Evolutionary conservation across 2,113 vertebrate species (phyloP).

Genomic region (Bettongia penicillata): DNA sequence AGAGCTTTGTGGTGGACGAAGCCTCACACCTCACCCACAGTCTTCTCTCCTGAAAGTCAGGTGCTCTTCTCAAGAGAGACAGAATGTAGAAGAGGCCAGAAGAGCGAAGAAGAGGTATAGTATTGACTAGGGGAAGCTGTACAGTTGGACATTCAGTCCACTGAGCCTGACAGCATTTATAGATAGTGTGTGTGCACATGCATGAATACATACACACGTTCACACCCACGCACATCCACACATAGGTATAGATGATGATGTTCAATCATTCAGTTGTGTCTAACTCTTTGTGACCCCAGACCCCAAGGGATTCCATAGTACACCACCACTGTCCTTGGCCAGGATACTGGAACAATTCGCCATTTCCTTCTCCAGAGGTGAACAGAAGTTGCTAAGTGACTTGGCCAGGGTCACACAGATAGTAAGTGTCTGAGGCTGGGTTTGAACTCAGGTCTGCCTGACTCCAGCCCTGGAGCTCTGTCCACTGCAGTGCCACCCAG

Average conservation of each 20-base stretch:
- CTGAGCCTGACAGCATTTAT: not conserved
- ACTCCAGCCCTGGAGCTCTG: too few species aligned
- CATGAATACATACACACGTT: too few species aligned
- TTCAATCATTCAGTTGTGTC: not conserved
- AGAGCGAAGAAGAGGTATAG: not conserved
- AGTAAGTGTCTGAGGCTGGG: too few species aligned
- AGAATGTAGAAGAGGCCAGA: not conserved
- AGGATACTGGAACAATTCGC: not conserved
- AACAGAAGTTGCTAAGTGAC: not conserved
- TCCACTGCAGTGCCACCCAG: too few species aligned
- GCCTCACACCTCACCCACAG: not conserved
- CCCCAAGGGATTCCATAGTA: not conserved
- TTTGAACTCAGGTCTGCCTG: too few species aligned
- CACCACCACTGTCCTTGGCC: not conserved
- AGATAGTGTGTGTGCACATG: not conserved
- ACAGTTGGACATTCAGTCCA: not conserved
- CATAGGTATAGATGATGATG: not conserved
- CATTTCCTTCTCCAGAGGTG: not conserved
- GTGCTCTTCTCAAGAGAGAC: not conserved
- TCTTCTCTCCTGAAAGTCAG: not conserved
- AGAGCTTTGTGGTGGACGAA: not conserved
- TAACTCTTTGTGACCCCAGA: not conserved
- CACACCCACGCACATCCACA: too few species aligned
- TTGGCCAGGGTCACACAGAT: not conserved
- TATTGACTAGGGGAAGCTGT: not conserved